Evolutionary conservation across 2,113 vertebrate species (phyloP).

Genomic region (Neolamprologus toae): DNA sequence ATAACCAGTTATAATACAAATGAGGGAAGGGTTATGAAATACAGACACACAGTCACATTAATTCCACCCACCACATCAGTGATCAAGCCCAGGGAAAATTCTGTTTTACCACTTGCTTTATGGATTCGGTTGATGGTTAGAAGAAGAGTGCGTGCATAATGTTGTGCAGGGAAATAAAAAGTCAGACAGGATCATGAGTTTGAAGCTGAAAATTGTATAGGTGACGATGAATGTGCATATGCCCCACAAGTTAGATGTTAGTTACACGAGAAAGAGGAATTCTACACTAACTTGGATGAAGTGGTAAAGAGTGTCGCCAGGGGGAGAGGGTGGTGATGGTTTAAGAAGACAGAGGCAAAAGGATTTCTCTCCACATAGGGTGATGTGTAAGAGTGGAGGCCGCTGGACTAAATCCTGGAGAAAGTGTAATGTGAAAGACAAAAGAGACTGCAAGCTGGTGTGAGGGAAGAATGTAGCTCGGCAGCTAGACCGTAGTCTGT

Average conservation of each 20-base stretch:
- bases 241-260: background rate
- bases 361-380: background rate
- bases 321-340: background rate
- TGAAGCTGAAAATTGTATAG: background rate
- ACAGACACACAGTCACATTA: background rate
- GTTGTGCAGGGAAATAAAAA: background rate
- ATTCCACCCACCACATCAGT: background rate
- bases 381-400: background rate
- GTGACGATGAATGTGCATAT: background rate
- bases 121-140: background rate
- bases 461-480: background rate
- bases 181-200: background rate
- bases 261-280: background rate
- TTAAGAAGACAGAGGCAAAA: background rate
- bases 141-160: background rate
- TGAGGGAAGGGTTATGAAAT: background rate
- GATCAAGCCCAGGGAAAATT: rapidly evolving
- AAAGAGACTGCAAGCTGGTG: background rate
- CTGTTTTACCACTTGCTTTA: background rate
- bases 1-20: background rate
- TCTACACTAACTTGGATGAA: background rate
- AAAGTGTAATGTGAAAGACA: background rate
- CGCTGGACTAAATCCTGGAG: background rate
- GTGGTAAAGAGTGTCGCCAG: rapidly evolving
- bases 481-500: rapidly evolving